These are phyloP conservation scores for Colistium nudipinnis DNA, from an alignment of 2,113 vertebrate species.

Conservation along the genomic window DNA sequence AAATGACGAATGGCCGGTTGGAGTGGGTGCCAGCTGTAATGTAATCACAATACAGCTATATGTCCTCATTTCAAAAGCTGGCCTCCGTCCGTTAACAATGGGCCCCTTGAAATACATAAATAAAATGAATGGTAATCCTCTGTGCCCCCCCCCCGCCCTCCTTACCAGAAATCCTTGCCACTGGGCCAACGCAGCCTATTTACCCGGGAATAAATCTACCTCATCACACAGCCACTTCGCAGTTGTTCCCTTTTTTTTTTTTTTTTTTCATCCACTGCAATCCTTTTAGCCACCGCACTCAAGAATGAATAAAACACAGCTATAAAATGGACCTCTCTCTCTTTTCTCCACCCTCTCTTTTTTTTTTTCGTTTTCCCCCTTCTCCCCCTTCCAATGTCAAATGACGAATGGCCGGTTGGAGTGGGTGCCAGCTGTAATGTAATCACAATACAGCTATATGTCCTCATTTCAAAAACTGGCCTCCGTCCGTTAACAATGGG, in stretches of 20 bases:
- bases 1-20: slow-evolving; percentile 60
- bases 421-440: slow-evolving; percentile 70
- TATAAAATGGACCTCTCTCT: slow-evolving; percentile 55
- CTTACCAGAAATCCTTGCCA: slow-evolving; percentile 64
- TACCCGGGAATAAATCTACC: slow-evolving; percentile 69
- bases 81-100: slow-evolving; percentile 47
- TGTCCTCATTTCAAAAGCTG: slow-evolving; percentile 46
- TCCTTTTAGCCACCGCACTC: slow-evolving; percentile 70
- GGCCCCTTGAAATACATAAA: slow-evolving; percentile 32
- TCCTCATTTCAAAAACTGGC: slow-evolving; percentile 46
- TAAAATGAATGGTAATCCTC: no score
- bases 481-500: slow-evolving; percentile 45
- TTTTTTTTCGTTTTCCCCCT: background rate
- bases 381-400: slow-evolving; percentile 52
- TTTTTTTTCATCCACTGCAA: slow-evolving; percentile 52
- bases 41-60: slow-evolving; percentile 57
- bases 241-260: slow-evolving; percentile 33
- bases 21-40: slow-evolving; percentile 69
- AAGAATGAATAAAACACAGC: slow-evolving; percentile 69
- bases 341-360: slow-evolving; percentile 1
- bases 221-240: slow-evolving; percentile 55
- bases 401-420: slow-evolving; percentile 59
- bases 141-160: no score
- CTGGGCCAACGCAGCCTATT: slow-evolving; percentile 56
- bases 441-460: slow-evolving; percentile 55